These are phyloP conservation scores for Nanorana parkeri DNA, from an alignment of 2,113 vertebrate species.

Conservation along the genomic window DNA sequence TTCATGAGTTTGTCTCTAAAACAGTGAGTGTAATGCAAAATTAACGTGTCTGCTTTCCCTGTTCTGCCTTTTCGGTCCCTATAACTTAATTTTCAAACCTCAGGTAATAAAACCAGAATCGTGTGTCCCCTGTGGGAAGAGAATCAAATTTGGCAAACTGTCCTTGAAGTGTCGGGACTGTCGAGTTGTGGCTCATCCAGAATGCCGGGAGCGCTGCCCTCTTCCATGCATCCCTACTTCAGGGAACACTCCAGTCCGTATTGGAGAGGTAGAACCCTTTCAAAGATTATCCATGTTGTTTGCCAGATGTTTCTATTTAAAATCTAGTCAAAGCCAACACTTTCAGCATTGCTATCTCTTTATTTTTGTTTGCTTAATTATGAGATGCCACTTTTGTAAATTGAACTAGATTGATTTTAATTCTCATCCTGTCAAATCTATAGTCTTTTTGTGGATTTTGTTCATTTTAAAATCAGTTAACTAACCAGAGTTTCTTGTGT, in stretches of 20 bases:
- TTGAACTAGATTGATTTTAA: no score
- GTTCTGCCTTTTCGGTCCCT: not conserved
- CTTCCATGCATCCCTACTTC: slow-evolving; percentile 91
- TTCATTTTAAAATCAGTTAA: no score
- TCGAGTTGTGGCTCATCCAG: slow-evolving; percentile 87
- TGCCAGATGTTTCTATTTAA: no score
- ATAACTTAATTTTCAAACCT: not conserved
- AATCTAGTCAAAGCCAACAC: no score
- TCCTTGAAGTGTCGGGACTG: slow-evolving; percentile 94
- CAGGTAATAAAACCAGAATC: slow-evolving; percentile 98
- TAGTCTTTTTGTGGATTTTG: no score
- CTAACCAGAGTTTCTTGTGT: slow-evolving; percentile 27
- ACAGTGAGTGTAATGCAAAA: slow-evolving; percentile 75
- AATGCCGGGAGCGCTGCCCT: slow-evolving; percentile 93
- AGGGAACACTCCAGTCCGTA: slow-evolving; percentile 83
- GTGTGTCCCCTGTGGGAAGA: slow-evolving; percentile 95
- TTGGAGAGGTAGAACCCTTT: slow-evolving; percentile 79
- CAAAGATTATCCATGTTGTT: no score
- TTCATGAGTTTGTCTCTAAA: slow-evolving; percentile 94
- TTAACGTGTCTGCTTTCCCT: not conserved
- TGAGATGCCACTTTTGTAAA: no score
- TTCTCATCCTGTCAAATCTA: no score
- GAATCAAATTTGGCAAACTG: slow-evolving; percentile 96
- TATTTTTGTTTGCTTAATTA: no score
- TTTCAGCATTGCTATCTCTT: no score